Conservation (phyloP, 2,888 invertebrate species). For the Gerris lacustris region DNA sequence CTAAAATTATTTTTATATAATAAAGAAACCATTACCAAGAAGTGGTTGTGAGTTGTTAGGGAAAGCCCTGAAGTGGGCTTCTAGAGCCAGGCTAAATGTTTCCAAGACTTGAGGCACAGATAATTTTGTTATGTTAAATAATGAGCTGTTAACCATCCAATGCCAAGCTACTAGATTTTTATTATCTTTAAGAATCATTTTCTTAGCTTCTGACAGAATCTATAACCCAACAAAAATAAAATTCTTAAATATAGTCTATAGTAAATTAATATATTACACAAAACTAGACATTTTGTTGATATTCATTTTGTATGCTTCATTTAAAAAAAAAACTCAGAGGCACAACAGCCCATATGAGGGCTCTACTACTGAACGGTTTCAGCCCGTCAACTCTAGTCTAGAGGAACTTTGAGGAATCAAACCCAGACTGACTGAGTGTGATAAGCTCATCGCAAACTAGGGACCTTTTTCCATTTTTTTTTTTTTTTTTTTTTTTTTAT, state of each 20-base stretch:
- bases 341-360: no score
- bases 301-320: background rate
- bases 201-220: slow-evolving; percentile 22
- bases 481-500: no score
- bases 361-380: no score
- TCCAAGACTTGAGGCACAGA: slow-evolving; percentile 20
- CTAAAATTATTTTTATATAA: no score
- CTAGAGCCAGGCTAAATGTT: slow-evolving; percentile 18
- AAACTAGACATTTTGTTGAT: background rate
- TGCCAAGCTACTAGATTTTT: slow-evolving; percentile 22
- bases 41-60: slow-evolving; percentile 6
- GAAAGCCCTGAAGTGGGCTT: slow-evolving; percentile 16
- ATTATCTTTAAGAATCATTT: slow-evolving; percentile 17
- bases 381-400: no score
- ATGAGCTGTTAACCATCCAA: slow-evolving; percentile 21
- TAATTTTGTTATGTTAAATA: slow-evolving; percentile 21
- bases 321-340: no score
- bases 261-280: background rate
- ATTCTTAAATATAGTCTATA: background rate
- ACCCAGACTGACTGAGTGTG: no score
- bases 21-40: slow-evolving; percentile 8
- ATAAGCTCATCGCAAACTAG: no score
- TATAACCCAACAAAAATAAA: background rate
- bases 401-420: no score
- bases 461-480: no score